phyloP scores from a whole-genome alignment of 2,113 vertebrate species.

The Oncorhynchus keta region DNA sequence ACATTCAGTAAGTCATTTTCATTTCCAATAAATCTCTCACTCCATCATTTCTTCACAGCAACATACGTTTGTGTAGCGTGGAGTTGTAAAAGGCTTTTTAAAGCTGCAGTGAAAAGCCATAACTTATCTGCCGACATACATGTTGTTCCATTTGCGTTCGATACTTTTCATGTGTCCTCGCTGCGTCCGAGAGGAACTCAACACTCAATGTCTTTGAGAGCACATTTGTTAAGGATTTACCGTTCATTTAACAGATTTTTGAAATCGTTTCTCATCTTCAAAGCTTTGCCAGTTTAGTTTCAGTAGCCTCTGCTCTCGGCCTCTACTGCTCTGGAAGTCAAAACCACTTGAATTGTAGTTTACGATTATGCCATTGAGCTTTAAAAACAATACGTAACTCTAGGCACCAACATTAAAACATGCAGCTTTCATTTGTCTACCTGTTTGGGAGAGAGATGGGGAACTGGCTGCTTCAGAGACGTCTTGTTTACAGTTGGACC shows the following conservation, averaged over 20 bases:
- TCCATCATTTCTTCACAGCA: conserved; percentile 35
- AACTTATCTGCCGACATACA: conserved; percentile 33
- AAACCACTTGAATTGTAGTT: conserved; percentile 54
- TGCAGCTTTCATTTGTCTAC: conserved; percentile 36
- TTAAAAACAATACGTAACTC: conserved; percentile 71
- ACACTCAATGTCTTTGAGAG: neutral
- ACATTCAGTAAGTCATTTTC: conserved; percentile 33
- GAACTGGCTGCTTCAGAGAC: conserved; percentile 51
- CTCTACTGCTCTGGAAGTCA: conserved; percentile 52
- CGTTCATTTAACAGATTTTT: conserved; percentile 41
- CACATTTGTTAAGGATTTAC: conserved; percentile 62
- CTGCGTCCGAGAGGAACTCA: conserved; percentile 16
- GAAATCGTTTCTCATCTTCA: conserved; percentile 49
- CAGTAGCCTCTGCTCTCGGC: conserved; percentile 53
- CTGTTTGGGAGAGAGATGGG: conserved; percentile 37
- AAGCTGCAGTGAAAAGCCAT: conserved; percentile 37
- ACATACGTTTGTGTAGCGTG: conserved; percentile 41
- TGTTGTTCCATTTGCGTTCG: conserved; percentile 29
- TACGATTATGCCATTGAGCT: conserved; percentile 54
- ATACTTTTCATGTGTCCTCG: conserved; percentile 25
- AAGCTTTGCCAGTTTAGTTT: conserved; percentile 42
- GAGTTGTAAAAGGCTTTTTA: conserved; percentile 36
- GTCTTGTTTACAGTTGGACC: conserved; percentile 58
- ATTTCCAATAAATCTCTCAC: conserved; percentile 42
- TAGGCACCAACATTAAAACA: conserved; percentile 43